Conservation (phyloP, 1,140 invertebrate genomes). For the Coelopa frigida region DNA sequence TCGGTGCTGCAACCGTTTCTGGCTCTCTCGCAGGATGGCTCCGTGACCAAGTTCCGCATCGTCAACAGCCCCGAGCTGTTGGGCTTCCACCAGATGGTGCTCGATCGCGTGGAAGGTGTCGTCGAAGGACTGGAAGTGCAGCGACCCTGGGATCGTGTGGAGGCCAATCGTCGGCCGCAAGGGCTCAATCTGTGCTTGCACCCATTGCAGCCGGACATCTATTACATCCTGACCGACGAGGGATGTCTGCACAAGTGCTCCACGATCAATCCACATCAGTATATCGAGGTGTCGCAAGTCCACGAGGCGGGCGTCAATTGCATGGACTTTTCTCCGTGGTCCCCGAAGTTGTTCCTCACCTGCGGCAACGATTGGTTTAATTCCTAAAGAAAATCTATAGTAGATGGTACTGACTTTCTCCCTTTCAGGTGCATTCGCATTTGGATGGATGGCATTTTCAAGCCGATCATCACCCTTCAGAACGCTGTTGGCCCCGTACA, state of each 20-base stretch:
- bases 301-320: constrained; percentile 73
- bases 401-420: neutral
- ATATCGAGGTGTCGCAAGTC: constrained; percentile 63
- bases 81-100: constrained; percentile 53
- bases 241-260: constrained; percentile 74
- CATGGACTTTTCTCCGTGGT: constrained; percentile 72
- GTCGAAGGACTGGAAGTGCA: constrained; percentile 49
- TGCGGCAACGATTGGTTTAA: constrained; percentile 72
- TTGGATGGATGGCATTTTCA: constrained; percentile 61
- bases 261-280: constrained; percentile 55
- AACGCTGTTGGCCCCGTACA: constrained; percentile 53
- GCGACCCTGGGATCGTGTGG: constrained; percentile 1
- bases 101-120: constrained; percentile 56
- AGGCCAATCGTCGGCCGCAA: constrained; percentile 47
- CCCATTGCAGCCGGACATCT: constrained; percentile 56
- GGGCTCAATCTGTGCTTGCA: constrained; percentile 59
- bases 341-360: constrained; percentile 65
- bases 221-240: constrained; percentile 75
- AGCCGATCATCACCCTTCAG: constrained; percentile 57
- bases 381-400: neutral
- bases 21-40: constrained; percentile 52
- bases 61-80: constrained; percentile 40
- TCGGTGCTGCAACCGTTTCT: constrained; percentile 44
- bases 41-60: constrained; percentile 50
- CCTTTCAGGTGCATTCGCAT: constrained; percentile 53